These are phyloP conservation scores for Ruditapes philippinarum DNA, from an alignment of 1,140 invertebrate genomes.

Conservation along the genomic window DNA sequence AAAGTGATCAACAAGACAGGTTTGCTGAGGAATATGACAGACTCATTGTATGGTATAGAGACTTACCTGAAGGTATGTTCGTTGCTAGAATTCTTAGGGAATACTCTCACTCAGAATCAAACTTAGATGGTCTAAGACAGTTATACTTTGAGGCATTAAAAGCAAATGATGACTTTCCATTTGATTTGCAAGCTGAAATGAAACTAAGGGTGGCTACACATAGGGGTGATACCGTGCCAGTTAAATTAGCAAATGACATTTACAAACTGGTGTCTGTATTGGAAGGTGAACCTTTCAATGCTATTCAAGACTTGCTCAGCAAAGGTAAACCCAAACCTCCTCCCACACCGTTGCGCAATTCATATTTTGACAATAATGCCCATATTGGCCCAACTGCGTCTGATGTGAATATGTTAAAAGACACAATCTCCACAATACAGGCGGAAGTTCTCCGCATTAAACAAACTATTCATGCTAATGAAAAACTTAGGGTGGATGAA, in stretches of 20 bases:
- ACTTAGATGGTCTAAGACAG: background rate
- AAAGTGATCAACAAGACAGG: background rate
- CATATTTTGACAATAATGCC: background rate
- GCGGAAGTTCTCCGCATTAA: background rate
- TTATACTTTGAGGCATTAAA: background rate
- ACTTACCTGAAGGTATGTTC: background rate
- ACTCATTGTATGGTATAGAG: background rate
- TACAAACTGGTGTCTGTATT: background rate
- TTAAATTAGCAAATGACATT: background rate
- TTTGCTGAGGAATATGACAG: background rate
- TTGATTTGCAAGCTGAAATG: background rate
- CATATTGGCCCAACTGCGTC: background rate
- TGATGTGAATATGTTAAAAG: background rate
- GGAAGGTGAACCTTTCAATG: background rate
- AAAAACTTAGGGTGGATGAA: too few species aligned
- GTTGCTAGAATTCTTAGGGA: background rate
- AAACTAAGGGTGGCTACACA: constrained; percentile 7
- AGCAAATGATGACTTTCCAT: constrained; percentile 15
- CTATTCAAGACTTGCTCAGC: background rate
- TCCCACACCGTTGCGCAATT: too few species aligned
- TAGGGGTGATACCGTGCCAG: constrained; percentile 11
- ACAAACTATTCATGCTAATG: background rate
- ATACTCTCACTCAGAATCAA: too few species aligned
- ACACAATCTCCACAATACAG: constrained; percentile 11
- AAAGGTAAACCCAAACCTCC: background rate